Evolutionary conservation across 2,888 invertebrate genomes (phyloP), one percentile per base, ranked within the genome.

Genomic region (Sicus ferrugineus): DNA sequence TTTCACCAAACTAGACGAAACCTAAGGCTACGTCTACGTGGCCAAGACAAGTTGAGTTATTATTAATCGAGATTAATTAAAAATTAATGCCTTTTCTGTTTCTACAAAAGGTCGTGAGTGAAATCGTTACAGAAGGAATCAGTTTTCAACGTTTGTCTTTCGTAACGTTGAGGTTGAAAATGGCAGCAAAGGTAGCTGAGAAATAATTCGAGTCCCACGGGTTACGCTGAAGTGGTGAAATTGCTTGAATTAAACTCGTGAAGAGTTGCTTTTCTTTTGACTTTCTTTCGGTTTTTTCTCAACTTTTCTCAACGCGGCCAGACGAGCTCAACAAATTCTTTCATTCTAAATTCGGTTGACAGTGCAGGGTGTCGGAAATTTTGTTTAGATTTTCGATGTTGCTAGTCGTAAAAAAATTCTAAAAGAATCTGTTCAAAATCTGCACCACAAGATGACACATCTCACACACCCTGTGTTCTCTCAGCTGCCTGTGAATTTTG

Each of bases 401-500:
- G 7, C 11, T 38, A 38, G 6, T 38, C 11, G 38, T 9, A 9
- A 38, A 38, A 38, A 38, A 6, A 38, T n/a, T 38, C 38, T 6
- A 38, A 38, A 9, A 9, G 6, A 9, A 38, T 38, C 38, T 38
- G 7, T 11, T 38, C 7, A 38, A 38, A 38, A 38, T 38, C 6
- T 38, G n/a, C n/a, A n/a, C n/a, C n/a, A n/a, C n/a, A n/a, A n/a
- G n/a, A n/a, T n/a, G n/a, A n/a, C n/a, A n/a, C n/a, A n/a, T 16
- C 42, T n/a, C 14, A 42, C n/a, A n/a, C 42, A 42, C 42, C 42
- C 42, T 42, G 42, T 42, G n/a, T 42, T 42, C 1, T 16, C 2
- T 28, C 21, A 48, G 19, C 19, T 67, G 46, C 42, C 46, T 58
- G n/a, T n/a, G 42, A 75, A 74, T 70, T 71, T 69, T 74, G 28